Percentiles rank a stretch among this genome's conserved stretches.
Evolutionary conservation across 2,888 invertebrate species (phyloP).

Genomic region (Callyntrura sp.): DNA sequence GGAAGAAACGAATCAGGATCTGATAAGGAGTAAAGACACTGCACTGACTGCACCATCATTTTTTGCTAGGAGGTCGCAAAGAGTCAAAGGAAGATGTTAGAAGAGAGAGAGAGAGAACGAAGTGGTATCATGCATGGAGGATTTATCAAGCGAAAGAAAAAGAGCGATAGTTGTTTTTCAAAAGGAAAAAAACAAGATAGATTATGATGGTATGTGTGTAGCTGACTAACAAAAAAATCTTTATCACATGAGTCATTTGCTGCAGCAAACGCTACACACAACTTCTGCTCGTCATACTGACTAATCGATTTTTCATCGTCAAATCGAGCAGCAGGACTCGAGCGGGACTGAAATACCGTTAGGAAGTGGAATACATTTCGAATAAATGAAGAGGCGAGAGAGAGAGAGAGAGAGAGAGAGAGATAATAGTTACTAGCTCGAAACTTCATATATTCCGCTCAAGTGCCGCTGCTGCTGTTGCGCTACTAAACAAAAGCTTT

Average conservation of each 20-base stretch:
- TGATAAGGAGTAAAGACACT: not conserved
- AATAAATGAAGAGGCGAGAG: too few species aligned
- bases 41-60: not conserved
- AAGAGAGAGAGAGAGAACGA: not conserved
- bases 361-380: not conserved
- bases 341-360: constrained; percentile 20
- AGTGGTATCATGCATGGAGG: not conserved
- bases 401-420: too few species aligned
- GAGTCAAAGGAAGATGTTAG: not conserved
- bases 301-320: constrained; percentile 26
- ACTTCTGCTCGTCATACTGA: constrained; percentile 7
- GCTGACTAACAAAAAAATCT: constrained; percentile 53
- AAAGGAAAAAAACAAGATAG: too few species aligned
- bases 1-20: too few species aligned
- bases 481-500: too few species aligned
- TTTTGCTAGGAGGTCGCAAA: too few species aligned
- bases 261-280: not conserved
- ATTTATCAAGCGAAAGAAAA: not conserved
- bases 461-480: too few species aligned
- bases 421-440: too few species aligned
- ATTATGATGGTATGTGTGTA: too few species aligned
- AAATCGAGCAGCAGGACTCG: not conserved
- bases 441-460: too few species aligned
- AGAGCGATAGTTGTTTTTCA: too few species aligned
- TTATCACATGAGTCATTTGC: constrained; percentile 68